Evolutionary conservation across 2,888 invertebrate species (phyloP).

Genomic region (Caenorhabditis sp.): DNA sequence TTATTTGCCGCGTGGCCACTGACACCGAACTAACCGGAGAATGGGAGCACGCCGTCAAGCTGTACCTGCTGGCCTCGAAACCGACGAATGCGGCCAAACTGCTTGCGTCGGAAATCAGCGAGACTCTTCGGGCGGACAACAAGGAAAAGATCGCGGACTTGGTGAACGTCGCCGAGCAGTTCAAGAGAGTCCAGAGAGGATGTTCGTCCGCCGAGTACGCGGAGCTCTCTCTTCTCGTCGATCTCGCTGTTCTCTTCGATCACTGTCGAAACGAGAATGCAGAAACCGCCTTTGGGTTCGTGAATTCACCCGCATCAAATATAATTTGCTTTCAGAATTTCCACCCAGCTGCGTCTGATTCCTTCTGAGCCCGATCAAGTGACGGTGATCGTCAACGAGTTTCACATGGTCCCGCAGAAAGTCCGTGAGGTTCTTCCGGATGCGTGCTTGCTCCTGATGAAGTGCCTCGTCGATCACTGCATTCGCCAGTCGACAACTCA

Average conservation of each 20-base stretch:
- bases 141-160: slow-evolving; percentile 35
- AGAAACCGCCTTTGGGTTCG: slow-evolving; percentile 50
- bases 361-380: slow-evolving; percentile 61
- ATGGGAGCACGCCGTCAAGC: slow-evolving; percentile 64
- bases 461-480: slow-evolving; percentile 65
- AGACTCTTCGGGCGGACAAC: slow-evolving; percentile 51
- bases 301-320: not conserved
- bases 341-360: slow-evolving; percentile 55
- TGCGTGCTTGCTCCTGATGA: slow-evolving; percentile 71
- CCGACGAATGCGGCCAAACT: slow-evolving; percentile 56
- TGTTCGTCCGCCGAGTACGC: slow-evolving; percentile 55
- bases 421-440: slow-evolving; percentile 73
- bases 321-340: slow-evolving; percentile 40
- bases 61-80: slow-evolving; percentile 65
- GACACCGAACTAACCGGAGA: slow-evolving; percentile 75
- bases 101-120: slow-evolving; percentile 55
- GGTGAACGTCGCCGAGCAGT: slow-evolving; percentile 48
- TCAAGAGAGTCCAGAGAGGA: slow-evolving; percentile 44
- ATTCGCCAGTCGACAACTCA: slow-evolving; percentile 37
- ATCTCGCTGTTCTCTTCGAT: slow-evolving; percentile 67
- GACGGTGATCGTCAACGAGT: slow-evolving; percentile 64
- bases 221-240: slow-evolving; percentile 66
- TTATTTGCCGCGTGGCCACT: slow-evolving; percentile 72
- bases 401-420: slow-evolving; percentile 71
- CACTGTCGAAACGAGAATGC: slow-evolving; percentile 60